phyloP scores from a whole-genome alignment of 2,113 vertebrate species.

The Pseudorhombus dupliciocellatus region DNA sequence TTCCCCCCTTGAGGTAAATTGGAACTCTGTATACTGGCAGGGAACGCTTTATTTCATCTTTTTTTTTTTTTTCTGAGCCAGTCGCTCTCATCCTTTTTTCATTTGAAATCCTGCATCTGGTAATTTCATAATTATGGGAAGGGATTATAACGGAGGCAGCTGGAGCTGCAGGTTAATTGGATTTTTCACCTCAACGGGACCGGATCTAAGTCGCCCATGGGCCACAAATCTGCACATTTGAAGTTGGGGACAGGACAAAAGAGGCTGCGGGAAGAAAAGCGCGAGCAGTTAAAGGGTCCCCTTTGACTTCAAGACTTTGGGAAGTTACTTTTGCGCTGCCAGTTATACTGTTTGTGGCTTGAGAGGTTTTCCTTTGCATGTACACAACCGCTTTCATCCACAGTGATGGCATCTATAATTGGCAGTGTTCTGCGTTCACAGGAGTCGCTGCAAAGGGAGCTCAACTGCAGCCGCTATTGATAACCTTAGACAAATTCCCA shows the following conservation, averaged over 20 bases:
- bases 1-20: constrained; percentile 64
- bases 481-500: constrained; percentile 49
- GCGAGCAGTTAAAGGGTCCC: constrained; percentile 64
- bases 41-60: constrained; percentile 72
- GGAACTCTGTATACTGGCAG: constrained; percentile 59
- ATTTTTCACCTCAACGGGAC: constrained; percentile 81
- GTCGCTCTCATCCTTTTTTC: constrained; percentile 74
- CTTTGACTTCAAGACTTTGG: constrained; percentile 73
- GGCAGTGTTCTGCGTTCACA: constrained; percentile 60
- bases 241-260: constrained; percentile 79
- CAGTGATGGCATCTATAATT: constrained; percentile 69
- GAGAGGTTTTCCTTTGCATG: constrained; percentile 62
- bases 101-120: constrained; percentile 82
- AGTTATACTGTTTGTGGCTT: constrained; percentile 66
- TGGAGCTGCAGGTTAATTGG: constrained; percentile 82
- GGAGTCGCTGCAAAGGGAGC: constrained; percentile 33
- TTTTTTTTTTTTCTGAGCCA: constrained; percentile 53
- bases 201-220: constrained; percentile 77
- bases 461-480: constrained; percentile 44
- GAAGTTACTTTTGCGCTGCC: constrained; percentile 70
- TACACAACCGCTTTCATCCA: constrained; percentile 63
- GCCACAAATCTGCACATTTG: constrained; percentile 76
- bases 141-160: constrained; percentile 80
- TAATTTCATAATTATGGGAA: constrained; percentile 83
- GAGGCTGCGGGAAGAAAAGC: constrained; percentile 68